Base-by-base conservation (phyloP, 2,113 vertebrate species). In the Hepsetus odoe region DNA sequence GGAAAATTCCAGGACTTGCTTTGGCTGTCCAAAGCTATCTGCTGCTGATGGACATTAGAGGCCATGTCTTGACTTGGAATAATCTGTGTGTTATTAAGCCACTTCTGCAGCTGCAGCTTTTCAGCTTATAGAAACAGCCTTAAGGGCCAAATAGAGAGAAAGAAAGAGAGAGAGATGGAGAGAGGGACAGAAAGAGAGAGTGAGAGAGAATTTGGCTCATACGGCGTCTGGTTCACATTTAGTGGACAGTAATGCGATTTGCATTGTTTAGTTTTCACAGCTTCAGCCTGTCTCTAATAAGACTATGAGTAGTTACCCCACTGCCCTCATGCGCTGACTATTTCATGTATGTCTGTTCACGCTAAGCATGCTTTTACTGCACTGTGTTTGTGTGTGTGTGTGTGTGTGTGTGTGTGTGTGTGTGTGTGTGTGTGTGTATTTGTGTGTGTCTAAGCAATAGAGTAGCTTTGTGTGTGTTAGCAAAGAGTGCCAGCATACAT, bases 251-350 rank as follows among this genome's bases (percentile, higher is more conserved):
- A 92, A 93, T 93, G 88, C 20, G 89, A 91, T 93, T 93, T 92
- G 87, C 85, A 90, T 89, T 92, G 91, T 93, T 93, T 93, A 92
- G 86, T 87, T 92, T 93, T 92, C 89, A 90, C 88, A 91, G 89
- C 87, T 91, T 85, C 80, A 89, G 85, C 85, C 88, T 88, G 85
- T 82, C 87, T 81, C 30, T 84, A 85, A 75, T 86, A 89, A 89
- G 80, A 86, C 68, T 56, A 78, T 64, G 33, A 74, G 77, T 70
- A 74, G 40, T 61, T n/a, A 9, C 5, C 33, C 59, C 18, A 9
- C 42, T 56, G 7, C 13, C 16, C 56, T 40, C 62, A 38, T 20
- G n/a, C 33, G 24, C 58, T 72, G 68, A 53, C 55, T 64, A 30
- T 79, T 46, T 53, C n/a, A 51, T 61, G 59, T 80, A n/a, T 59